Base-by-base conservation (phyloP, 2,888 invertebrate species). In the Sphaeridia pumilis region DNA sequence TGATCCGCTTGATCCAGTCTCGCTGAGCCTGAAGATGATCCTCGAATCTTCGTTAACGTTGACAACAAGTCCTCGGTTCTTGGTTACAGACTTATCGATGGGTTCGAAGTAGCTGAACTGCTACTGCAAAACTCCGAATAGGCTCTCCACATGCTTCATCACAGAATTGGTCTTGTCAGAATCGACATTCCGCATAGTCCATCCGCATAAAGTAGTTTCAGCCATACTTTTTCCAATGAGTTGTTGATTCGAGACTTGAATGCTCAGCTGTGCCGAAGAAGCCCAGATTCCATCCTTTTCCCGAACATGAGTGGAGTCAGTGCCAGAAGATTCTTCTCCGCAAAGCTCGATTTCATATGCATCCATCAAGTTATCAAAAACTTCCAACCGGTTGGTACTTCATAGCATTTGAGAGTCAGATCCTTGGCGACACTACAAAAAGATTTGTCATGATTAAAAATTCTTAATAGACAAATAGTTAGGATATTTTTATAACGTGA, bases 201-300 rank as follows among this genome's bases (percentile, higher is more conserved):
- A 97, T 69, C 97, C 97, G 65, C 98, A 77, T 3, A 98, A 98
- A 71, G 84, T 98, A 64, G 75, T 77, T 4, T 74, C 74, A 98
- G 98, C 99, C 70, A 97, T 97, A 25, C 80, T 78, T 58, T 78
- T 78, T 17, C 95, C 74, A 52, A 94, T 81, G 24, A 87, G 80
- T 68, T 90, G 83, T 0, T 98, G 85, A 2, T 84, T 78, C 67
- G 78, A 77, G 50, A 82, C 81, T 7, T 82, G 79, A 20, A 99
- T 81, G 3, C 87, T 87, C 1, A 99, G 77, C 97, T 97, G 99
- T 1, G 95, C 95, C 5, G 99, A 75, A 17, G 85, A 85, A 0
- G 98, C 97, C 98, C 98, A 99, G 59, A 98, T 77, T 1, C 98
- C 98, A 73, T 99, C 98, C 74, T 99, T 99, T 73, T 99, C 98